Conservation (phyloP, 1,140 invertebrate genomes). For the Lepidostoma basale region DNA sequence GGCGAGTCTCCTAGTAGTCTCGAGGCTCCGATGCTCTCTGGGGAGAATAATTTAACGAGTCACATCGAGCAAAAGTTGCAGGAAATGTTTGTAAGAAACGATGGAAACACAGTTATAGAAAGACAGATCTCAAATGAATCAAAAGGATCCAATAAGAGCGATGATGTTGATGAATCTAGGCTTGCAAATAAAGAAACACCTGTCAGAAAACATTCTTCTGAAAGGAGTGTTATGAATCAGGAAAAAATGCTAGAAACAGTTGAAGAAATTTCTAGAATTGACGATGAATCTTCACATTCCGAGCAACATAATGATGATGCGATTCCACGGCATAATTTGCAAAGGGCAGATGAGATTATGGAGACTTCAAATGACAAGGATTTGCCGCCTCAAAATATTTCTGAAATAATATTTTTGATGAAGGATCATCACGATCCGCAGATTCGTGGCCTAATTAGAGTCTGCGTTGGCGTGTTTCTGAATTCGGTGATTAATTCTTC, state of each 20-base stretch:
- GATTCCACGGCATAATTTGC: not conserved
- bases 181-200: not conserved
- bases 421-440: conserved; percentile 81
- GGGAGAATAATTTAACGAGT: conserved; percentile 16
- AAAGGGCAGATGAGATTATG: not conserved
- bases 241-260: conserved; percentile 48
- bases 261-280: conserved; percentile 47
- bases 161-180: conserved; percentile 13
- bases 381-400: conserved; percentile 64
- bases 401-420: conserved; percentile 72
- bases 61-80: conserved; percentile 26
- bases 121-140: conserved; percentile 43
- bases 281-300: conserved; percentile 39
- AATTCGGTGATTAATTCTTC: conserved; percentile 66
- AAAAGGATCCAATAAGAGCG: conserved; percentile 25
- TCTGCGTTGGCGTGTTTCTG: conserved; percentile 72
- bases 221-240: conserved; percentile 17
- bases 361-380: conserved; percentile 40
- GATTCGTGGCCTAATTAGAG: conserved; percentile 74
- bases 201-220: conserved; percentile 26
- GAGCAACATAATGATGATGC: not conserved
- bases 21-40: conserved; percentile 41
- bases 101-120: conserved; percentile 22
- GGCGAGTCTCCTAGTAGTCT: conserved; percentile 56
- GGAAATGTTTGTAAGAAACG: conserved; percentile 36